A percentile compares a stretch with the other conserved stretches of the same genome.
phyloP scores from a whole-genome alignment of 2,113 vertebrate species.

The Sphyrna mokarran region DNA sequence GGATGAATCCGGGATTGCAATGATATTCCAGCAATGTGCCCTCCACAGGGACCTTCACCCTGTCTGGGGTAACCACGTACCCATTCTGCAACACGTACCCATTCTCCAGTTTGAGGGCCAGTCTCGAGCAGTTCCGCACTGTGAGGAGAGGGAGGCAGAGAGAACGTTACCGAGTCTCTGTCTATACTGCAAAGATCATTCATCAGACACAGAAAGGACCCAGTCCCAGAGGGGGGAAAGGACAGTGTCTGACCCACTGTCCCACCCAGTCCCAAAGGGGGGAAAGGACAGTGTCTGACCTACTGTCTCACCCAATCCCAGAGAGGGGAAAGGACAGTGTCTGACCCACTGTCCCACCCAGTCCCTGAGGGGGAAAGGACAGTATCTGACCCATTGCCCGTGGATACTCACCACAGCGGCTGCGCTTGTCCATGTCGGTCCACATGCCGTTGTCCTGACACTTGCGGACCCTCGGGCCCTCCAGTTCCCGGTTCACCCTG shows the following conservation, averaged over 20 bases:
- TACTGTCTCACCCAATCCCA: neutral
- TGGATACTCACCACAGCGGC: slow-evolving; percentile 74
- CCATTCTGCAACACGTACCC: slow-evolving; percentile 71
- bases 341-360: neutral
- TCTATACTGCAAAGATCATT: too few relatives aligned
- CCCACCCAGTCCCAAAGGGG: neutral
- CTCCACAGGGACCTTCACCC: slow-evolving; percentile 64
- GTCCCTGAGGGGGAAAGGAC: neutral
- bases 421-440: slow-evolving; percentile 76
- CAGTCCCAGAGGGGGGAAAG: neutral
- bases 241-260: slow-evolving; percentile 4
- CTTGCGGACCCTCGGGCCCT: slow-evolving; percentile 88
- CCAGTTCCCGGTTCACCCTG: slow-evolving; percentile 75
- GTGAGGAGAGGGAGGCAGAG: slow-evolving; percentile 34
- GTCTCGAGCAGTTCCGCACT: slow-evolving; percentile 78
- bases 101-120: slow-evolving; percentile 84
- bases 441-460: slow-evolving; percentile 82
- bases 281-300: slow-evolving; percentile 2
- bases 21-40: slow-evolving; percentile 74
- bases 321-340: neutral
- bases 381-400: neutral
- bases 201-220: neutral
- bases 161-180: neutral
- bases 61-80: slow-evolving; percentile 56
- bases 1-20: slow-evolving; percentile 76